Percentiles rank a stretch among this genome's conserved stretches.
Conservation (phyloP, 2,888 invertebrate genomes). For the Tipula vernalis region DNA sequence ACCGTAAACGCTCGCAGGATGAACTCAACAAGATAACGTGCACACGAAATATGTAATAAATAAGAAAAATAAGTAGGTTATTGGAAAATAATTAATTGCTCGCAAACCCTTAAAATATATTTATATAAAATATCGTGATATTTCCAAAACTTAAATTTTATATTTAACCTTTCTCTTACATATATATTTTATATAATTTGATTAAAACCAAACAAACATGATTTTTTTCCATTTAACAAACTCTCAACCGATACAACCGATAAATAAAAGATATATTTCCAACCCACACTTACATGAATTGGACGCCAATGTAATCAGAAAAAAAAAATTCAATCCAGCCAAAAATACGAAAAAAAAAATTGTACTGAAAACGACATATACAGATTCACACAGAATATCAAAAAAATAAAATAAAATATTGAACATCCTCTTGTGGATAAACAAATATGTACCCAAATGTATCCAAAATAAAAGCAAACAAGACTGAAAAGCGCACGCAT, state of each 20-base stretch:
- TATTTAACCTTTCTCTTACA: not conserved
- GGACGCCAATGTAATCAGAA: not conserved
- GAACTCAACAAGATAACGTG: not conserved
- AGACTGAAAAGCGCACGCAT: not conserved
- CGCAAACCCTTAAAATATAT: not conserved
- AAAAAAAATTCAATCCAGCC: not conserved
- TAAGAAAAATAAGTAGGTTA: not conserved
- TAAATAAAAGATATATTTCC: not conserved
- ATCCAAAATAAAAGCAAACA: not conserved
- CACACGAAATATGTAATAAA: not conserved
- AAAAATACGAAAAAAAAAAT: not conserved
- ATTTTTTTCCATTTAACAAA: not conserved
- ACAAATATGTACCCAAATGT: not conserved
- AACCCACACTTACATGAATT: not conserved
- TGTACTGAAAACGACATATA: not conserved
- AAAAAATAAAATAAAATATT: not conserved
- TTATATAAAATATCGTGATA: not conserved
- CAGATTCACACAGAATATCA: not conserved
- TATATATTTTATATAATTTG: not conserved
- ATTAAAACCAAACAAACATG: not conserved
- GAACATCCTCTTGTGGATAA: not conserved
- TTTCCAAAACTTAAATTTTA: not conserved
- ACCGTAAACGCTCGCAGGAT: not conserved
- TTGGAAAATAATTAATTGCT: not conserved
- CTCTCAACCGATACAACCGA: not conserved